A percentile compares a stretch with the other conserved stretches of the same genome.
These are phyloP conservation scores for Mesorhabditis belari DNA, from an alignment of 2,888 invertebrate genomes.

Conservation along the genomic window DNA sequence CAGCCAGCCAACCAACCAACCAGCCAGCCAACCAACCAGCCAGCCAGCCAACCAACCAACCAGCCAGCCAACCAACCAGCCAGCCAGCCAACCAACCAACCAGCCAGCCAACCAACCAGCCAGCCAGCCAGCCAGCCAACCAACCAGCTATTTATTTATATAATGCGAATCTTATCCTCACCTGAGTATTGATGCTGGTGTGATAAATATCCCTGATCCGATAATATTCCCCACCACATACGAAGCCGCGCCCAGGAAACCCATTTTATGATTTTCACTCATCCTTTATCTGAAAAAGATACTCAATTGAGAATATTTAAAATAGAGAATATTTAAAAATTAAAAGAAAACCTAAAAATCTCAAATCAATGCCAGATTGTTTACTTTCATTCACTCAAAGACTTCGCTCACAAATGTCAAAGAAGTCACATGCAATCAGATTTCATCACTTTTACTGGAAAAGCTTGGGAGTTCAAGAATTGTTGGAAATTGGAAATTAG, in stretches of 20 bases:
- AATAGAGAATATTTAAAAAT: background rate
- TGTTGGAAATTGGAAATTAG: too few species aligned
- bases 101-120: too few species aligned
- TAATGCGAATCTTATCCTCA: background rate
- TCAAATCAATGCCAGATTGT: background rate
- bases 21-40: too few species aligned
- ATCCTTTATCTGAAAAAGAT: conserved; percentile 7
- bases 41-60: too few species aligned
- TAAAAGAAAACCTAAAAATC: conserved; percentile 1
- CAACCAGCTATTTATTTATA: background rate
- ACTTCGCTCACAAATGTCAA: too few species aligned
- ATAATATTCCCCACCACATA: conserved; percentile 51
- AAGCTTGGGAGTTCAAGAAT: background rate
- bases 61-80: too few species aligned
- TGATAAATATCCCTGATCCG: conserved; percentile 51
- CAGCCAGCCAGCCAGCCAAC: too few species aligned
- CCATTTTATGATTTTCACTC: conserved; percentile 46
- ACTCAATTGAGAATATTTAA: background rate
- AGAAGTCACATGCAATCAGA: too few species aligned
- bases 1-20: too few species aligned
- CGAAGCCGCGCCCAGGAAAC: conserved; percentile 44
- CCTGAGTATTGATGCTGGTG: conserved; percentile 34
- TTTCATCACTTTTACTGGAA: background rate
- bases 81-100: too few species aligned
- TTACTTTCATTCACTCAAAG: background rate